Evolutionary conservation across 2,888 invertebrate genomes (phyloP).

Genomic region (Oxyteleia sp.): DNA sequence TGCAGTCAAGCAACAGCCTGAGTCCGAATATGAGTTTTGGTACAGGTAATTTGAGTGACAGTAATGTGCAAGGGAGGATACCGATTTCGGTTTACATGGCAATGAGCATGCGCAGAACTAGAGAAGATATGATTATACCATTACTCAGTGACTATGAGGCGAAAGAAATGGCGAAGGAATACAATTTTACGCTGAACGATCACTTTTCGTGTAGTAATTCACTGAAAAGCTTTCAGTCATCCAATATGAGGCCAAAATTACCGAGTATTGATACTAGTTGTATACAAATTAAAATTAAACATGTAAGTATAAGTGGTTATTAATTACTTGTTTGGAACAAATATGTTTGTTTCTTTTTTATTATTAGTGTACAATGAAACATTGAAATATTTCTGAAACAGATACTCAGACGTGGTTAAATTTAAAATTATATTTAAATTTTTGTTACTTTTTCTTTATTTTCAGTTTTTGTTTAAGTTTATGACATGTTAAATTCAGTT

Average conservation of each 20-base stretch:
- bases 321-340: no score
- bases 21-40: not conserved
- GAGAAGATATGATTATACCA: constrained; percentile 87
- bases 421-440: no score
- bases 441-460: no score
- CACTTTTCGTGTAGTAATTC: no score
- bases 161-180: not conserved
- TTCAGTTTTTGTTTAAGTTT: no score
- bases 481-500: no score
- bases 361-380: no score
- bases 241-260: not conserved
- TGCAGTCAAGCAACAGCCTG: not conserved
- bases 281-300: constrained; percentile 88
- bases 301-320: constrained; percentile 80
- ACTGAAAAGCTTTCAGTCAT: no score
- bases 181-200: no score
- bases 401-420: no score
- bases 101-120: constrained; percentile 90
- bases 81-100: constrained; percentile 89
- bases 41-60: not conserved
- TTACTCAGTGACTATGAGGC: constrained; percentile 86
- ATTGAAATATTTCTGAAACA: no score
- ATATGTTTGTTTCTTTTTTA: no score
- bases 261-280: constrained; percentile 90
- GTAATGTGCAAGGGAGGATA: constrained; percentile 81